Evolutionary conservation across 1,140 invertebrate species (phyloP).

Genomic region (Pachypsylla venusta): DNA sequence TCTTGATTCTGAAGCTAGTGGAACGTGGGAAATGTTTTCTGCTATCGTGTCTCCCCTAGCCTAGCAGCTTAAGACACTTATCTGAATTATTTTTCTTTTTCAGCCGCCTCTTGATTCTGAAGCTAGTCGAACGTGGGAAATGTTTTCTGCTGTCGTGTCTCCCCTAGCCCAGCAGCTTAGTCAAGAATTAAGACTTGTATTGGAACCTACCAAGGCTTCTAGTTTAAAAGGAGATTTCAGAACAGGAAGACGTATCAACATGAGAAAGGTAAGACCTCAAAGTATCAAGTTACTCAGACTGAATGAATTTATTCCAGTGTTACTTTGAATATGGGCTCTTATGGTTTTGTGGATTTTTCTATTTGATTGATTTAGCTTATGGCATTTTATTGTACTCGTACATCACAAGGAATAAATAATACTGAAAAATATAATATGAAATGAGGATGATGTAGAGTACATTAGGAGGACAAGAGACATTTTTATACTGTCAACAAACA

Average conservation of each 20-base stretch:
- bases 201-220: slow-evolving; percentile 88
- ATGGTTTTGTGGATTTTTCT: too few relatives aligned
- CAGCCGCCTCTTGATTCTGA: slow-evolving; percentile 34
- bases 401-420: too few relatives aligned
- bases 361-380: too few relatives aligned
- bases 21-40: slow-evolving; percentile 40
- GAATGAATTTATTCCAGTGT: too few relatives aligned
- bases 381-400: too few relatives aligned
- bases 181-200: slow-evolving; percentile 79
- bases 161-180: slow-evolving; percentile 73
- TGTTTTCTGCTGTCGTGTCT: slow-evolving; percentile 42
- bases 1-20: slow-evolving; percentile 33
- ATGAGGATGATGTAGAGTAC: too few relatives aligned
- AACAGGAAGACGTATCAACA: slow-evolving; percentile 93
- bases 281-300: background rate
- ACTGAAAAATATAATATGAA: too few relatives aligned
- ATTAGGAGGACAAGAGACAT: too few relatives aligned
- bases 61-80: slow-evolving; percentile 77
- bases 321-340: too few relatives aligned
- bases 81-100: too few relatives aligned
- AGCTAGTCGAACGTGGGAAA: slow-evolving; percentile 38
- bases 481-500: too few relatives aligned
- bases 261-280: slow-evolving; percentile 56
- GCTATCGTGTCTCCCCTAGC: slow-evolving; percentile 50
- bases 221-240: slow-evolving; percentile 88